These are phyloP conservation scores for Trididemnum clinides DNA, from an alignment of 23 tunicate genomes.

Conservation along the genomic window DNA sequence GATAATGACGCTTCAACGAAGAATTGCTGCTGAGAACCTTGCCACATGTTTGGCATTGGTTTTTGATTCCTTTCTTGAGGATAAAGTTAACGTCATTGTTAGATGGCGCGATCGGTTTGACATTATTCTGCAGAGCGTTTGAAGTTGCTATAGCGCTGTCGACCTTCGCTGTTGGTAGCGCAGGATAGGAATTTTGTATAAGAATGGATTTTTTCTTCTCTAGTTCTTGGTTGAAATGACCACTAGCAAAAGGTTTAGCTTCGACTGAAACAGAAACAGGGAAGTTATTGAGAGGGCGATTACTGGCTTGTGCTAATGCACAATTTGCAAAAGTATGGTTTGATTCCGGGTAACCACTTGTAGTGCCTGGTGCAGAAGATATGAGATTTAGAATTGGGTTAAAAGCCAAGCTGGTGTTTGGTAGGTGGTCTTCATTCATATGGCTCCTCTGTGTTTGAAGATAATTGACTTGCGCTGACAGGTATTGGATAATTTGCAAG, in stretches of 20 bases:
- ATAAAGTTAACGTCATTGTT: not conserved
- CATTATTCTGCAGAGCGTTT: not conserved
- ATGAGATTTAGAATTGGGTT: not conserved
- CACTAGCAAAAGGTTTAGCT: too few relatives aligned
- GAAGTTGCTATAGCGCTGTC: not conserved
- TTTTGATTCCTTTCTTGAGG: constrained; percentile 22
- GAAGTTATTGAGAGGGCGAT: not conserved
- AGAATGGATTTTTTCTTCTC: not conserved
- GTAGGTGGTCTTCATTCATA: not conserved
- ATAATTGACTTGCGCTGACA: constrained; percentile 34
- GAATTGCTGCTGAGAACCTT: constrained; percentile 49
- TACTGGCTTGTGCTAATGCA: not conserved
- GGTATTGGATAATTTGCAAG: constrained; percentile 49
- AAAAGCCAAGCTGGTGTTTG: not conserved
- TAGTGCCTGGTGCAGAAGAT: not conserved
- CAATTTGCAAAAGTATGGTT: not conserved
- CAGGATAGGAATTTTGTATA: not conserved
- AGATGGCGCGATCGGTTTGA: too few relatives aligned
- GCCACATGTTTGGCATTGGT: constrained; percentile 60
- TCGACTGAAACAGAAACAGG: not conserved
- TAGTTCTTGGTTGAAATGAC: not conserved
- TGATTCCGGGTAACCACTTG: not conserved
- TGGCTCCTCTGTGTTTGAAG: not conserved
- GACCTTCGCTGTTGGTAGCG: not conserved
- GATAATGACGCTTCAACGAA: constrained; percentile 55